phyloP scores from a whole-genome alignment of 2,888 invertebrate species.

The Lasioglossum villosulum region DNA sequence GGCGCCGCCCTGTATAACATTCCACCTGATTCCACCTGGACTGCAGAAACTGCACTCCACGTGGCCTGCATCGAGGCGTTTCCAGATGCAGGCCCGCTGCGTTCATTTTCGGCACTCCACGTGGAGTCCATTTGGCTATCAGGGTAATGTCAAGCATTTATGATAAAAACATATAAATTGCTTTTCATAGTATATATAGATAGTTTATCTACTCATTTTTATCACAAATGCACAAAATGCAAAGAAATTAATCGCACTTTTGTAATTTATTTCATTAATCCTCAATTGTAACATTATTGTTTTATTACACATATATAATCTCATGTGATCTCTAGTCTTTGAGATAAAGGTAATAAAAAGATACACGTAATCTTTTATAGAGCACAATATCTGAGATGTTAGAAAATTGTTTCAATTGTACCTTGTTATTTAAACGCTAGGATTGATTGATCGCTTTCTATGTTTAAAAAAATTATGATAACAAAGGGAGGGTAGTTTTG shows the following conservation, averaged over 20 bases:
- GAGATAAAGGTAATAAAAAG: not conserved
- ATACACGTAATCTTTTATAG: not conserved
- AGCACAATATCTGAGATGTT: not conserved
- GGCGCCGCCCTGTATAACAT: no score
- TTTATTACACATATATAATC: no score
- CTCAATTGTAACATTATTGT: not conserved
- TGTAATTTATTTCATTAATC: not conserved
- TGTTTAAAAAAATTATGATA: not conserved
- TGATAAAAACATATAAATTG: not conserved
- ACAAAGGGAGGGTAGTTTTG: not conserved
- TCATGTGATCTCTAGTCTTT: not conserved
- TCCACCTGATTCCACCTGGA: no score
- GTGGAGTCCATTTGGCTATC: no score
- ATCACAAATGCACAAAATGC: not conserved
- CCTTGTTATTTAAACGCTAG: not conserved
- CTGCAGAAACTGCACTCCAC: no score
- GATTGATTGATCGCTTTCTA: not conserved
- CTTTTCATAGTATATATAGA: no score
- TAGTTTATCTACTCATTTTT: no score
- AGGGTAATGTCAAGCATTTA: not conserved
- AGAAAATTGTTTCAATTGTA: not conserved
- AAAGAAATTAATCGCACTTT: not conserved
- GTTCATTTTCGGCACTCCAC: no score
- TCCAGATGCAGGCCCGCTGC: no score
- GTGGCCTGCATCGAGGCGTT: no score